Percentiles rank a stretch among this genome's conserved stretches.
Evolutionary conservation across 2,113 vertebrate genomes (phyloP).

Genomic region (Onychostoma macrolepis): DNA sequence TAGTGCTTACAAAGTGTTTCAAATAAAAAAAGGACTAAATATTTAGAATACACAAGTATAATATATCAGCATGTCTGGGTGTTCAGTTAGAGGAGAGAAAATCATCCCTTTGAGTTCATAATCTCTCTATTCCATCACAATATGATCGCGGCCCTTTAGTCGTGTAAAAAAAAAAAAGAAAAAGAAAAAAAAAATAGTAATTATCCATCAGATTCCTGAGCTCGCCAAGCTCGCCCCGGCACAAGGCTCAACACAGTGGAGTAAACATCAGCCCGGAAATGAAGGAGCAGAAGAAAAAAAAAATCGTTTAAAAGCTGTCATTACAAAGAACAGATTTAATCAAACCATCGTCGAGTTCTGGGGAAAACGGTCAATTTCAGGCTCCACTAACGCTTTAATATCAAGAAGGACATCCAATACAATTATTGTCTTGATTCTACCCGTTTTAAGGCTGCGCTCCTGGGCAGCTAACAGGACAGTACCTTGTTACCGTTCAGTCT

Average conservation of each 20-base stretch:
- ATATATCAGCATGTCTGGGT: slow-evolving; percentile 35
- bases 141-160: slow-evolving; percentile 49
- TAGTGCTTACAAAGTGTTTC: slow-evolving; percentile 32
- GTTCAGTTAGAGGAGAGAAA: slow-evolving; percentile 11
- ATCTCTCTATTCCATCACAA: slow-evolving; percentile 30
- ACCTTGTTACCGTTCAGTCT: slow-evolving; percentile 78
- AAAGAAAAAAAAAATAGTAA: slow-evolving; percentile 32
- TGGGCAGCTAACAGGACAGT: slow-evolving; percentile 78
- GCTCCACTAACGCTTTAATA: slow-evolving; percentile 78
- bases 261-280: slow-evolving; percentile 64
- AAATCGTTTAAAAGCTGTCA: slow-evolving; percentile 56
- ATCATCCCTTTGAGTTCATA: slow-evolving; percentile 26
- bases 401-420: slow-evolving; percentile 78
- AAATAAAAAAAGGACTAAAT: slow-evolving; percentile 27
- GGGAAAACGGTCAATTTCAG: slow-evolving; percentile 69
- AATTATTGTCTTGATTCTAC: slow-evolving; percentile 80
- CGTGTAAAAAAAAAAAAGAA: slow-evolving; percentile 43
- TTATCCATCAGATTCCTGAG: slow-evolving; percentile 66
- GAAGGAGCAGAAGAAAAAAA: slow-evolving; percentile 54
- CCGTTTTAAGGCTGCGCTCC: slow-evolving; percentile 75
- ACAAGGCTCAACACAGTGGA: slow-evolving; percentile 68
- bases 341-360: slow-evolving; percentile 75
- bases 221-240: slow-evolving; percentile 61
- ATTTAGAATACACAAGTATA: slow-evolving; percentile 35
- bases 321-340: slow-evolving; percentile 75